phyloP scores from a whole-genome alignment of 1,140 invertebrate genomes.

The Delia radicum region DNA sequence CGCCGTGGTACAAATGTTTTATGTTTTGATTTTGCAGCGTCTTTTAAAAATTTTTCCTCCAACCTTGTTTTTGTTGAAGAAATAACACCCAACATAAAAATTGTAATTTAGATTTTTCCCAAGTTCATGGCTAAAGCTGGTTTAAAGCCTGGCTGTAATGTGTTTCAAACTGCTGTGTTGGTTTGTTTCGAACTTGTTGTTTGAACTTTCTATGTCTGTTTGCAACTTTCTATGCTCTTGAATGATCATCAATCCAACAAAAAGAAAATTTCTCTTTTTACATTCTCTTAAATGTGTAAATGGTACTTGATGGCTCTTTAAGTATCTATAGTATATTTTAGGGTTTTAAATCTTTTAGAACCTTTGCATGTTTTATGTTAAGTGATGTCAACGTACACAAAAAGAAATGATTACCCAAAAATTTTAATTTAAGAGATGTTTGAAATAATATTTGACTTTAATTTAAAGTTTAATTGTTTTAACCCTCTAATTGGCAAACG shows the following conservation, averaged over 20 bases:
- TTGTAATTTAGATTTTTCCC: conserved; percentile 6
- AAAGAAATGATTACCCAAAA: too few species aligned
- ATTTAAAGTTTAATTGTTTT: too few species aligned
- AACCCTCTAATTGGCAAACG: too few species aligned
- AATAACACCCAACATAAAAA: background rate
- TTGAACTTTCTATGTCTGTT: conserved; percentile 6
- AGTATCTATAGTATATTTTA: background rate
- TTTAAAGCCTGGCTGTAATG: background rate
- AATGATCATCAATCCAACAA: background rate
- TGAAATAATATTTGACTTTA: too few species aligned
- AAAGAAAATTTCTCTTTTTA: background rate
- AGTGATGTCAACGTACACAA: too few species aligned
- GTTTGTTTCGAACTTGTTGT: background rate
- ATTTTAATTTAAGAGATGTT: too few species aligned
- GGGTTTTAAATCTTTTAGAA: too few species aligned
- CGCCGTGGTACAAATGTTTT: conserved; percentile 55
- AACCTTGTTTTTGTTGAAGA: background rate
- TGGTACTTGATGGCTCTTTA: background rate
- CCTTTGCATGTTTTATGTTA: too few species aligned
- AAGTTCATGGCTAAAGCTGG: conserved; percentile 5
- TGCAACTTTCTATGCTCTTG: background rate
- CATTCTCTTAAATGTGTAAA: background rate
- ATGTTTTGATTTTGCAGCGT: conserved; percentile 47
- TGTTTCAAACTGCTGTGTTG: background rate
- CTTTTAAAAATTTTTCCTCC: conserved; percentile 55